Evolutionary conservation across 2,113 vertebrate species (phyloP).

Genomic region (Cyprinodon tularosa): DNA sequence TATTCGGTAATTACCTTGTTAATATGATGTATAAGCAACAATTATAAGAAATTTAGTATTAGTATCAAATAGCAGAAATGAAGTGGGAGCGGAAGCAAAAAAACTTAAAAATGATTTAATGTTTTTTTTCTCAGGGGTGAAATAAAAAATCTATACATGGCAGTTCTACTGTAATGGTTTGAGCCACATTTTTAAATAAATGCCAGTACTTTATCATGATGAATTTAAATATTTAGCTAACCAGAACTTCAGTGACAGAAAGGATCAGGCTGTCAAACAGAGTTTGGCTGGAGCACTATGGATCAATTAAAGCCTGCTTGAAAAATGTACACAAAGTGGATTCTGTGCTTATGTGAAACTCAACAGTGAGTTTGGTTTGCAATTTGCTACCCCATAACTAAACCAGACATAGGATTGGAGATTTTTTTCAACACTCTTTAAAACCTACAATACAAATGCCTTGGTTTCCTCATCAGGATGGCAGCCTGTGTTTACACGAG

Average conservation of each 20-base stretch:
- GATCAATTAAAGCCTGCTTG: slow-evolving; percentile 18
- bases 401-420: slow-evolving; percentile 2
- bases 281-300: slow-evolving; percentile 8
- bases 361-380: slow-evolving; percentile 33
- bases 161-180: slow-evolving; percentile 53
- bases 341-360: slow-evolving; percentile 25
- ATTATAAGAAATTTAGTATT: background rate
- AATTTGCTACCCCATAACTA: slow-evolving; percentile 44
- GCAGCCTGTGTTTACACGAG: slow-evolving; percentile 33
- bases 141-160: background rate
- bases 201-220: slow-evolving; percentile 57
- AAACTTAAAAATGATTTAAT: background rate
- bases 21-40: background rate
- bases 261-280: slow-evolving; percentile 41
- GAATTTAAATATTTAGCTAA: slow-evolving; percentile 78
- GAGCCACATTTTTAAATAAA: slow-evolving; percentile 71
- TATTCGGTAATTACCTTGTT: background rate
- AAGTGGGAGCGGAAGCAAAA: background rate
- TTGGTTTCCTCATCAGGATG: slow-evolving; percentile 23
- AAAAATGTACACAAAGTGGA: slow-evolving; percentile 20
- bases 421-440: slow-evolving; percentile 24
- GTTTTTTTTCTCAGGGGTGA: background rate
- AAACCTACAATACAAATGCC: background rate
- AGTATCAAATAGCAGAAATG: background rate
- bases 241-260: slow-evolving; percentile 39